Percentiles rank a stretch among this genome's conserved stretches.
Evolutionary conservation across 2,113 vertebrate species (phyloP).

Genomic region (Pteropus alecto): DNA sequence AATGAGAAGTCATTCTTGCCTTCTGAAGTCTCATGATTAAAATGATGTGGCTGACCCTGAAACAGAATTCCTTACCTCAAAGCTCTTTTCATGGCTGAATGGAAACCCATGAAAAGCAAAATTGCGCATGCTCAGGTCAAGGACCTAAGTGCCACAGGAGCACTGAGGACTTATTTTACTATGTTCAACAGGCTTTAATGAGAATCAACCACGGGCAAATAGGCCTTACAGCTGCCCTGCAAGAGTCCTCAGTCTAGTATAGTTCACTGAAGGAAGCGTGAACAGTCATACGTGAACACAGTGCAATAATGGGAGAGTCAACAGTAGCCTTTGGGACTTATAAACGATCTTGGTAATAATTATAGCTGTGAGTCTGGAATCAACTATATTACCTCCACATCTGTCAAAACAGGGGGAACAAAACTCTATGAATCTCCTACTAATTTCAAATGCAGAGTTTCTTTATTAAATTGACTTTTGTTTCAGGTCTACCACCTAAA

Average conservation of each 20-base stretch:
- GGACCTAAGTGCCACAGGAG: background rate
- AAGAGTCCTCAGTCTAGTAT: background rate
- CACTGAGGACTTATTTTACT: background rate
- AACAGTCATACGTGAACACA: background rate
- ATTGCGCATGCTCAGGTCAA: background rate
- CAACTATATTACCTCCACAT: background rate
- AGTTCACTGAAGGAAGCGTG: background rate
- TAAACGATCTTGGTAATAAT: background rate
- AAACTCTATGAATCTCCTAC: background rate
- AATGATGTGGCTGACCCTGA: background rate
- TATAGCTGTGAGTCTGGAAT: background rate
- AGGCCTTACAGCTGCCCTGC: background rate
- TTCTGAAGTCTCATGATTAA: background rate
- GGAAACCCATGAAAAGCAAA: background rate
- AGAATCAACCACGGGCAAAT: background rate
- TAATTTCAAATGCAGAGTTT: background rate
- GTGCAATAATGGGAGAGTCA: background rate
- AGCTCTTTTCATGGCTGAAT: background rate
- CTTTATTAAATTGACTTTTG: background rate
- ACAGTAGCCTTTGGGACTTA: background rate
- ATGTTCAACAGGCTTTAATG: background rate
- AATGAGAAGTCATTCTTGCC: background rate
- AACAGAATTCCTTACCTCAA: background rate
- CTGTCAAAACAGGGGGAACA: background rate
- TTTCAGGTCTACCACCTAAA: background rate